Evolutionary conservation across 2,888 invertebrate species (phyloP).

Genomic region (Morpho achilles): DNA sequence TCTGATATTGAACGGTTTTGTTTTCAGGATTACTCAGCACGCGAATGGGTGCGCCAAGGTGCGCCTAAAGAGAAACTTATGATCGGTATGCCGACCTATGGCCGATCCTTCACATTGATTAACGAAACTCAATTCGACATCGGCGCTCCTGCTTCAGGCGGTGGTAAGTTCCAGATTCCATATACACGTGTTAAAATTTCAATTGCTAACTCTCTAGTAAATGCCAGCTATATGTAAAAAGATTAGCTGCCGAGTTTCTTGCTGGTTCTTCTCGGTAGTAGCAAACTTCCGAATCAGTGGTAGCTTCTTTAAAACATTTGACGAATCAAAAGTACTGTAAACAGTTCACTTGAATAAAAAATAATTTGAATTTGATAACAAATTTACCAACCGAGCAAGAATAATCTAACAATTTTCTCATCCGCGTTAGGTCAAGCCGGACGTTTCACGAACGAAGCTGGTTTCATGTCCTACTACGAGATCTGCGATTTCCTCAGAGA

Average conservation of each 20-base stretch:
- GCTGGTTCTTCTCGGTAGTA: too few species aligned
- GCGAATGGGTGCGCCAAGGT: constrained; percentile 96
- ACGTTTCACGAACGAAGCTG: constrained; percentile 93
- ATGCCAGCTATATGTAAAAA: too few species aligned
- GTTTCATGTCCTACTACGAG: constrained; percentile 97
- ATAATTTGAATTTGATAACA: too few species aligned
- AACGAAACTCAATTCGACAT: constrained; percentile 94
- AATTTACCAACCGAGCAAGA: not conserved
- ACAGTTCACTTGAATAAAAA: too few species aligned
- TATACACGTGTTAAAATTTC: too few species aligned
- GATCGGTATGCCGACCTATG: constrained; percentile 97
- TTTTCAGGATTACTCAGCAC: constrained; percentile 89
- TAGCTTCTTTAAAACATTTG: too few species aligned
- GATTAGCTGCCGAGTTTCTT: too few species aligned
- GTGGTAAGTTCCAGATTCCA: constrained; percentile 74
- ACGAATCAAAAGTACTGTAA: too few species aligned
- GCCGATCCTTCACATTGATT: constrained; percentile 92
- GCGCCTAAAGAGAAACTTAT: constrained; percentile 96
- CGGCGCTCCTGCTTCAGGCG: constrained; percentile 93
- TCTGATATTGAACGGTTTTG: not conserved
- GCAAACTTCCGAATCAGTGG: too few species aligned
- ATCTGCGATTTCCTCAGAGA: constrained; percentile 94
- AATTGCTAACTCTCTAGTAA: too few species aligned
- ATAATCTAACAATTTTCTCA: too few species aligned
- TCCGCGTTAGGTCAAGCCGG: constrained; percentile 79